Base-by-base conservation (phyloP, 2,888 invertebrate genomes). In the Ochropleura leucogaster region DNA sequence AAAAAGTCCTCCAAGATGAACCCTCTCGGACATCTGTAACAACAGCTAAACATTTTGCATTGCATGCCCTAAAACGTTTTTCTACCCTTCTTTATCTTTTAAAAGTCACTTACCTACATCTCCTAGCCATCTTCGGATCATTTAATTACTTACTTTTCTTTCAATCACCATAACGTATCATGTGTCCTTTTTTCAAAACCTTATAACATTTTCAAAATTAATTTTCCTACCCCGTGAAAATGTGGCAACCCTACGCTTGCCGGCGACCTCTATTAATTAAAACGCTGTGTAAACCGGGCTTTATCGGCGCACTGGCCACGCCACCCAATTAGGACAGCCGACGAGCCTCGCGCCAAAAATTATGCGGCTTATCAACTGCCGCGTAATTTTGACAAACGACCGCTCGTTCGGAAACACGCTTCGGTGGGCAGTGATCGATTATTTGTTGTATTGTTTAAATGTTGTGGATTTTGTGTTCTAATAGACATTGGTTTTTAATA, bases 181-280 rank as follows among this genome's bases (percentile, higher is more conserved):
- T 3, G 18, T 60, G n/a, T 20, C 12, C 46, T 46, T 53, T 51
- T 46, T n/a, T 14, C 5, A n/a, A 53, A 57, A 47, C 40, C 16
- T 5, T 12, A 30, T 3, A 14, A 42, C 9, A 57, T 60, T 51
- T 46, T 40, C 10, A 44, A 68, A 74, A 69, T 65, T 55, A 79
- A 68, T 72, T 72, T 67, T 10, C 18, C 40, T 30, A 18, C 30
- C 46, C 40, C 10, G 20, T 47, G 12, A 68, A 77, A 51, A 44
- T 59, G 9, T 8, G 46, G 16, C 92, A 92, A 83, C 93, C 93
- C 93, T 94, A 85, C 67, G 63, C 46, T 84, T 89, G 89, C 89
- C 89, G 92, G 88, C 94, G 94, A 94, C 93, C 95, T 95, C 95
- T 95, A 96, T 96, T 96, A 96, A 96, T 96, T 96, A 96, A 95